phyloP scores from a whole-genome alignment of 1,140 invertebrate genomes.

The Caenorhabditis brenneri region DNA sequence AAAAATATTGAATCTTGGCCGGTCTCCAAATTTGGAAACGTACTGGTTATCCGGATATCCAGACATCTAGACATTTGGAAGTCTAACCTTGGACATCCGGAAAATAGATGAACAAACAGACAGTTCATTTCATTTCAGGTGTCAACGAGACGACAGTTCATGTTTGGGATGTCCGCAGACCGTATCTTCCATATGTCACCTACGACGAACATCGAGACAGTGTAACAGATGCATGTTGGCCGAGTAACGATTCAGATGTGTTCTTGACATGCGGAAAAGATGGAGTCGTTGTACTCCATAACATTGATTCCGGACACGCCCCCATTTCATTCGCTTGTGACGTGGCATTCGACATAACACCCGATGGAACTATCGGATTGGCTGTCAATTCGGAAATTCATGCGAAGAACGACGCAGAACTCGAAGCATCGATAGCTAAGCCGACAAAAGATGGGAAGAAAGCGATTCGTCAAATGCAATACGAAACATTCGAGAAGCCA shows the following conservation, averaged over 20 bases:
- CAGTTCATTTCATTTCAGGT: slow-evolving; percentile 8
- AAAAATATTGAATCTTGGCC: no score
- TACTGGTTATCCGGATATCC: no score
- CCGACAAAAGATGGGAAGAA: not conserved
- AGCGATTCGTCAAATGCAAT: not conserved
- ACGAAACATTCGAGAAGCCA: slow-evolving; percentile 15
- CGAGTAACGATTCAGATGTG: not conserved
- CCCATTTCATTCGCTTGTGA: slow-evolving; percentile 29
- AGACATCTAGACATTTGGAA: no score
- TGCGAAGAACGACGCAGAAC: not conserved
- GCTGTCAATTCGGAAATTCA: slow-evolving; percentile 36
- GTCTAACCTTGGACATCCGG: no score
- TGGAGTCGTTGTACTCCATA: slow-evolving; percentile 21
- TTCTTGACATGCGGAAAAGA: slow-evolving; percentile 37
- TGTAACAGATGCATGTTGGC: slow-evolving; percentile 34
- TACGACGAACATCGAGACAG: slow-evolving; percentile 35
- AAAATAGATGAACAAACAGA: no score
- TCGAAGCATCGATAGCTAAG: not conserved
- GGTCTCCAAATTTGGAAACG: no score
- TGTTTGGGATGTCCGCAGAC: slow-evolving; percentile 41
- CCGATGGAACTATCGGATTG: slow-evolving; percentile 34
- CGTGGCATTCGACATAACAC: slow-evolving; percentile 31
- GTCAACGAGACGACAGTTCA: slow-evolving; percentile 4
- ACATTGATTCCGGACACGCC: slow-evolving; percentile 14
- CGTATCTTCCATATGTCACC: slow-evolving; percentile 25